These are phyloP conservation scores for Heteromurus nitidus DNA, from an alignment of 2,888 invertebrate species.

Conservation along the genomic window DNA sequence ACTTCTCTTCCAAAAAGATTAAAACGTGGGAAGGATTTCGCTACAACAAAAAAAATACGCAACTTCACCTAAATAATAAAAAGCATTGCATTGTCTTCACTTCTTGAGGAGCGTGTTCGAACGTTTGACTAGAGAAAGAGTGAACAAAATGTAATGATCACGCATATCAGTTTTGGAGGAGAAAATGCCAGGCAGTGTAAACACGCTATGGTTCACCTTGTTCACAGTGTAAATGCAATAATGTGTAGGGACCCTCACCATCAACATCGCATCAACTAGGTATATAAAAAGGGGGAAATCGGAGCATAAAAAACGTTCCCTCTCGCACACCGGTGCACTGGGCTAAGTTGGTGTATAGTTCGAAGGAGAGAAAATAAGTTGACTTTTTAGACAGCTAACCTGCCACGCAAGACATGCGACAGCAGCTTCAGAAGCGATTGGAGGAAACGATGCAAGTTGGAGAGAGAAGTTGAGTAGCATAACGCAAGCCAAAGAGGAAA, in stretches of 20 bases:
- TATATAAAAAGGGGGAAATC: neutral
- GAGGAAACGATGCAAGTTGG: neutral
- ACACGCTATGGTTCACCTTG: neutral
- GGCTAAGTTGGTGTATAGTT: no score
- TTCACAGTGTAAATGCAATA: neutral
- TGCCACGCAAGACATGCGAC: conserved; percentile 55
- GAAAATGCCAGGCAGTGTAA: neutral
- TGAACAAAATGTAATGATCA: neutral
- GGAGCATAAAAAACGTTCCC: neutral
- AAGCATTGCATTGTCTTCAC: neutral
- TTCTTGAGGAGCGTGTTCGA: neutral
- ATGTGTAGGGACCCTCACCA: neutral
- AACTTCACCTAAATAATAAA: conserved; percentile 12
- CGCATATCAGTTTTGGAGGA: no score
- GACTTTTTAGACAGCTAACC: conserved; percentile 40
- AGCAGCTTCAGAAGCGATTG: conserved; percentile 47
- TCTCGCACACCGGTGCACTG: no score
- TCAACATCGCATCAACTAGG: conserved; percentile 20
- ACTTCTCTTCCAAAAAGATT: no score
- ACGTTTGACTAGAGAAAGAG: neutral
- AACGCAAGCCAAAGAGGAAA: conserved; percentile 14
- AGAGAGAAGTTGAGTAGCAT: neutral
- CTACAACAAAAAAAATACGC: neutral
- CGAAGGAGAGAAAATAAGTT: neutral
- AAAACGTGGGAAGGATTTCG: neutral